Conservation (phyloP, 2,888 invertebrate species). For the Coelinius sp. region DNA sequence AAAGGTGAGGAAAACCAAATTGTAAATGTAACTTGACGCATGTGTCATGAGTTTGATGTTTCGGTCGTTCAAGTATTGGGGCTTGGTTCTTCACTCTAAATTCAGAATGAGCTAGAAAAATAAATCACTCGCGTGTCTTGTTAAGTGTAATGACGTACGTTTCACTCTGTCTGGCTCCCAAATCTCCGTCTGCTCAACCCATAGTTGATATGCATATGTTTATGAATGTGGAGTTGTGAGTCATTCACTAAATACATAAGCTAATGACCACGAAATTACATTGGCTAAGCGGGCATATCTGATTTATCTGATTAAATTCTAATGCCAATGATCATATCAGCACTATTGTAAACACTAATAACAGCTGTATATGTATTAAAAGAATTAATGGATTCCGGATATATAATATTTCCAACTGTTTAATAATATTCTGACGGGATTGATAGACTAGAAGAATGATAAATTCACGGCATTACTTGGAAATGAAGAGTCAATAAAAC, state of each 20-base stretch:
- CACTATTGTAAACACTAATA: background rate
- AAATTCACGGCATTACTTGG: too few species aligned
- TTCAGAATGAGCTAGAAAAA: conserved; percentile 47
- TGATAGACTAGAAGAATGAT: too few species aligned
- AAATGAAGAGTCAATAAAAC: too few species aligned
- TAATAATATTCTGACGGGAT: too few species aligned
- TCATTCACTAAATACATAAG: conserved; percentile 46
- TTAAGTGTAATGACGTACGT: conserved; percentile 43
- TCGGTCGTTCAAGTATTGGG: background rate
- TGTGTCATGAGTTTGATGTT: conserved; percentile 30
- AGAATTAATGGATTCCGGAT: too few species aligned
- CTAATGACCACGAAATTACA: conserved; percentile 36
- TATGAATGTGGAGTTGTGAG: conserved; percentile 43
- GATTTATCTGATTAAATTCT: conserved; percentile 16
- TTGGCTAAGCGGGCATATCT: conserved; percentile 1
- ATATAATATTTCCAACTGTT: too few species aligned
- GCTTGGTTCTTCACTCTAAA: conserved; percentile 48
- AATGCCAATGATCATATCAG: conserved; percentile 3
- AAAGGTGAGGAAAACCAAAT: conserved; percentile 8
- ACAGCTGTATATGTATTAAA: background rate
- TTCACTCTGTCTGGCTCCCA: conserved; percentile 19
- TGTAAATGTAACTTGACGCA: conserved; percentile 44
- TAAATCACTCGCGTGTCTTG: conserved; percentile 46
- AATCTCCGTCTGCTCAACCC: background rate
- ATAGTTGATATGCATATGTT: background rate